Evolutionary conservation across 2,888 invertebrate genomes (phyloP).

Genomic region (Metallyticus violacea): DNA sequence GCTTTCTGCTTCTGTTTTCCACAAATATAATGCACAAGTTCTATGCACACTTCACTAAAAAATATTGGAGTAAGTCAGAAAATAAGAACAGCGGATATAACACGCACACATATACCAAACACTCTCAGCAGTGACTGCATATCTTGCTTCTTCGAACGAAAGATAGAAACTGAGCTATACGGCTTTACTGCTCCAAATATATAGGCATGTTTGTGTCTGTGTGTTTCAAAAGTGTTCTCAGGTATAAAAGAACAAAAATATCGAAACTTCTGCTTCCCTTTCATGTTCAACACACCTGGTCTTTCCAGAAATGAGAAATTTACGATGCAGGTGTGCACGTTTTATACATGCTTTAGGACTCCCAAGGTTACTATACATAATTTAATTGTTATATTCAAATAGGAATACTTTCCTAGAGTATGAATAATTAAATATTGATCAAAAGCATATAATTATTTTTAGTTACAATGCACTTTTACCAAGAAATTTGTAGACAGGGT

Average conservation of each 20-base stretch:
- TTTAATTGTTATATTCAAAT: neutral
- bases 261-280: neutral
- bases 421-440: no score
- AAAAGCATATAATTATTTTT: neutral
- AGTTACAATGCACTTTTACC: neutral
- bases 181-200: neutral
- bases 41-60: no score
- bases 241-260: constrained; percentile 3
- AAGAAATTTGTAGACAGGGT: neutral
- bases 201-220: neutral
- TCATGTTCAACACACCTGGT: neutral
- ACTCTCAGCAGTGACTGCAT: no score
- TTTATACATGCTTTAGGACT: no score
- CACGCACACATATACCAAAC: no score
- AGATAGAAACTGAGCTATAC: no score
- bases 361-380: no score
- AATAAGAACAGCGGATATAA: no score
- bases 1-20: no score
- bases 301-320: neutral
- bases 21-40: no score
- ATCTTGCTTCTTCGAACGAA: no score
- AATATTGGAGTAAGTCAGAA: no score
- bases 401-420: constrained; percentile 1
- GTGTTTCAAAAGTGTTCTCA: constrained; percentile 4
- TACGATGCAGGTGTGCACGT: neutral